Conservation (phyloP, 1,140 invertebrate genomes). For the Colletes gigas region DNA sequence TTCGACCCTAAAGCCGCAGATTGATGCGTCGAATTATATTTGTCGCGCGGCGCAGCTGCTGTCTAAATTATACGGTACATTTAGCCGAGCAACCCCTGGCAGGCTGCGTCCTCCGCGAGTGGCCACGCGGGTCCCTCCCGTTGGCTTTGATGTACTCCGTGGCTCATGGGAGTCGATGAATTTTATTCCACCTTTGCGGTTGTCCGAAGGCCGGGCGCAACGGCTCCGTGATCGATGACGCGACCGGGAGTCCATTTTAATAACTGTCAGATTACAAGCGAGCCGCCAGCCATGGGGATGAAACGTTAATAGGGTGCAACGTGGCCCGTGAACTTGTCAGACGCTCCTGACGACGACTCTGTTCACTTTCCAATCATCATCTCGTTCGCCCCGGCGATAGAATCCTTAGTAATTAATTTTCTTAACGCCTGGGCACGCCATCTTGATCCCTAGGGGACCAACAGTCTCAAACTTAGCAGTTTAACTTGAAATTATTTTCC, state of each 20-base stretch:
- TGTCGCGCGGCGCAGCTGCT: constrained; percentile 71
- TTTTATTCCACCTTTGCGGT: constrained; percentile 73
- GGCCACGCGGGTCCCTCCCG: constrained; percentile 35
- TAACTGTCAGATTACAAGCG: constrained; percentile 20
- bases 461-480: too few relatives aligned
- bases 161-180: constrained; percentile 67
- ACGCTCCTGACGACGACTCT: background rate
- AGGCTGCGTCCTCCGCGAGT: constrained; percentile 57
- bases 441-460: too few relatives aligned
- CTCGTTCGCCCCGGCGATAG: too few relatives aligned
- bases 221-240: constrained; percentile 49
- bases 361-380: too few relatives aligned
- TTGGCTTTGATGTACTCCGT: constrained; percentile 73
- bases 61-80: constrained; percentile 80
- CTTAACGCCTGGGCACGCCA: too few relatives aligned
- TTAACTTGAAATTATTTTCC: too few relatives aligned
- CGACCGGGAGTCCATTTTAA: constrained; percentile 44
- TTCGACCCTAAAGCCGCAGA: constrained; percentile 74
- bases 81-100: constrained; percentile 67
- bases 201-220: constrained; percentile 32
- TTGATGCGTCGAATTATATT: constrained; percentile 79
- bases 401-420: too few relatives aligned
- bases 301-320: constrained; percentile 10
- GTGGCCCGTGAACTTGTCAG: background rate
- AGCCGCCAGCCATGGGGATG: background rate